These are phyloP conservation scores for Malurus elegans DNA, from an alignment of 2,113 vertebrate species.

Conservation along the genomic window DNA sequence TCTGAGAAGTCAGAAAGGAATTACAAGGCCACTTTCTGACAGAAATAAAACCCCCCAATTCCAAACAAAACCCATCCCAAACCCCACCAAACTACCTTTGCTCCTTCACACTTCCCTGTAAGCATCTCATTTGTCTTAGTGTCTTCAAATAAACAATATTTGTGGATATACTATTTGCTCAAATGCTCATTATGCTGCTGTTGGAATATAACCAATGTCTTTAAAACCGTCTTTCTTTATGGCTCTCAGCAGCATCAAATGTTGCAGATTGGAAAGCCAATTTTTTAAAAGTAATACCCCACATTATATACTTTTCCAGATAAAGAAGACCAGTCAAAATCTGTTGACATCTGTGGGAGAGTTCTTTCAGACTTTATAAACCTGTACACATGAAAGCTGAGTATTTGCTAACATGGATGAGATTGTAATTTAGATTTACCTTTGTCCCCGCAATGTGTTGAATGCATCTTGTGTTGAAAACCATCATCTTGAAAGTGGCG, in stretches of 20 bases:
- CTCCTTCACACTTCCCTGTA: neutral
- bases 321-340: neutral
- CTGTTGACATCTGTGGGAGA: neutral
- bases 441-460: neutral
- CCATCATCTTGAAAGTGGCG: neutral
- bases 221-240: neutral
- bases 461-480: neutral
- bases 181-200: neutral
- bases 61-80: neutral
- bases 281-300: neutral
- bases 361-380: neutral
- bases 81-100: neutral
- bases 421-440: neutral
- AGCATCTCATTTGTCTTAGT: neutral
- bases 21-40: neutral
- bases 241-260: neutral
- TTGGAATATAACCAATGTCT: neutral
- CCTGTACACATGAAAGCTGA: neutral
- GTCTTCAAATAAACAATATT: neutral
- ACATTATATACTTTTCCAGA: neutral
- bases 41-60: neutral
- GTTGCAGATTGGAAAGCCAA: neutral
- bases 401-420: neutral
- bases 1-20: neutral
- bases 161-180: neutral